These are phyloP conservation scores for Ceratitis capitata DNA, from an alignment of 1,140 invertebrate species.

Conservation along the genomic window DNA sequence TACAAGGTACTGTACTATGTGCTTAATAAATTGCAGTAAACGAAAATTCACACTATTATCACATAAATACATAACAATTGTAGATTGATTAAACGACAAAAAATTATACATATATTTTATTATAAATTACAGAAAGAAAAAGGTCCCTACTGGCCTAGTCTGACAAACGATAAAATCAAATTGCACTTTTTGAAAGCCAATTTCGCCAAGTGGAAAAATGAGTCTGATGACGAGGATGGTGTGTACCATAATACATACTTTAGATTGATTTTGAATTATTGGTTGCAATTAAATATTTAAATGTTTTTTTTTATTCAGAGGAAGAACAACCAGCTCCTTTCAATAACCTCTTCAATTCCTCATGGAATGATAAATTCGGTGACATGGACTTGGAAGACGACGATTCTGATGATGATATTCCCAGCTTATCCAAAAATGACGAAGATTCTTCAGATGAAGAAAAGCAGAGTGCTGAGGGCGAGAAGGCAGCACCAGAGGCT, in stretches of 20 bases:
- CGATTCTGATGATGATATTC: slow-evolving; percentile 62
- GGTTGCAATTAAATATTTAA: background rate
- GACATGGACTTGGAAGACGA: slow-evolving; percentile 58
- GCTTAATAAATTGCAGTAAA: too few relatives aligned
- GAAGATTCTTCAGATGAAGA: slow-evolving; percentile 55
- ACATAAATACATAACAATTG: background rate
- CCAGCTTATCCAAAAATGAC: slow-evolving; percentile 60
- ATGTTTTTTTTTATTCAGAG: slow-evolving; percentile 1
- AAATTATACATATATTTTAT: slow-evolving; percentile 56
- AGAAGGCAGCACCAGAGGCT: background rate
- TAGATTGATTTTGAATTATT: background rate
- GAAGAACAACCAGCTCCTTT: background rate
- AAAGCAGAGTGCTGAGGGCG: slow-evolving; percentile 25
- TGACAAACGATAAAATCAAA: slow-evolving; percentile 89
- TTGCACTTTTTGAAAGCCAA: slow-evolving; percentile 97
- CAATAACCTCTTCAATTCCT: slow-evolving; percentile 34
- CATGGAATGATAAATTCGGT: slow-evolving; percentile 58
- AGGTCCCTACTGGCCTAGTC: slow-evolving; percentile 85
- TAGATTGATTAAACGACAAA: slow-evolving; percentile 48
- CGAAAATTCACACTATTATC: background rate
- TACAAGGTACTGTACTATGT: slow-evolving; percentile 67
- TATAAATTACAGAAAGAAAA: slow-evolving; percentile 50
- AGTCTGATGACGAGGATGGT: slow-evolving; percentile 75
- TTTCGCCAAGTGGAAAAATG: slow-evolving; percentile 97
- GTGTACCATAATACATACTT: background rate